Conservation (phyloP, 2,888 invertebrate species). For the Ametastegia equiseti region DNA sequence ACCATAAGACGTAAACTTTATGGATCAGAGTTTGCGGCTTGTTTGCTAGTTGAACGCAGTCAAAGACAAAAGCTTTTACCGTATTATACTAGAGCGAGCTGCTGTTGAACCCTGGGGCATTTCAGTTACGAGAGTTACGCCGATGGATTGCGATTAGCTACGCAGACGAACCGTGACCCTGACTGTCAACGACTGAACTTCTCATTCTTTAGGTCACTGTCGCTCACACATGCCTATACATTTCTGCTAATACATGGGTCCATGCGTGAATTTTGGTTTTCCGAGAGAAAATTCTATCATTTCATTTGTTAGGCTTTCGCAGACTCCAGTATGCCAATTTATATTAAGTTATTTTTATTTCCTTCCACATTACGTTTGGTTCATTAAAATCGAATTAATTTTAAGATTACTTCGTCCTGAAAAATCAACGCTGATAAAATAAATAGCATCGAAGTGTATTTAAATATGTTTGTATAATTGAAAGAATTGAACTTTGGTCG, state of each 20-base stretch:
- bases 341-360: neutral
- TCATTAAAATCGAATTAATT: no score
- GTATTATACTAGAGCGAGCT: neutral
- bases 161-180: slow-evolving; percentile 40
- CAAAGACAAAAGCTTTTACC: neutral
- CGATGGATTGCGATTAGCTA: slow-evolving; percentile 19
- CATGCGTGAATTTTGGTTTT: neutral
- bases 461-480: neutral
- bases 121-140: slow-evolving; percentile 39
- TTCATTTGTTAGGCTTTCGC: neutral
- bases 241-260: neutral
- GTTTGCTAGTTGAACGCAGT: neutral
- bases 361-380: no score
- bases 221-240: neutral
- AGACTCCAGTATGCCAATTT: neutral
- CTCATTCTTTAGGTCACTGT: slow-evolving; percentile 17
- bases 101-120: slow-evolving; percentile 5
- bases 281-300: neutral
- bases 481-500: no score
- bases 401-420: neutral
- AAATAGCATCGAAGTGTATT: neutral
- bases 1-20: neutral
- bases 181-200: slow-evolving; percentile 27
- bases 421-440: neutral
- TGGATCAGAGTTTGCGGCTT: neutral